phyloP scores from a whole-genome alignment of 2,797 vertebrate species.

The Melanogrammus aeglefinus region DNA sequence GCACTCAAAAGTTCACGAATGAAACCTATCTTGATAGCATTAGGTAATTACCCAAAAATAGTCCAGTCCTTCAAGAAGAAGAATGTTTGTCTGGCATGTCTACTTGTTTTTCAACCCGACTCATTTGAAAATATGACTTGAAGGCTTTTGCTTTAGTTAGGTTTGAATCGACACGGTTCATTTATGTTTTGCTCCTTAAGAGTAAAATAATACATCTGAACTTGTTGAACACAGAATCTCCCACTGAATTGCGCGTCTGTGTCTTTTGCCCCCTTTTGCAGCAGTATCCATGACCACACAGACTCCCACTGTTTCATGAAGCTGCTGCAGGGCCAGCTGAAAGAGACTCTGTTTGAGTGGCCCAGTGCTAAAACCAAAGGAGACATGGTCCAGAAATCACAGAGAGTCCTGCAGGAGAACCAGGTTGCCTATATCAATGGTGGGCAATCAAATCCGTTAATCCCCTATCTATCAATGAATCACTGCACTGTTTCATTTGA shows the following conservation, averaged over 20 bases:
- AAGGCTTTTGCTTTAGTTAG: not conserved
- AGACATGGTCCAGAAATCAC: conserved; percentile 84
- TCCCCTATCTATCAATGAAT: not conserved
- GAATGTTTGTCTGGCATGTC: not conserved
- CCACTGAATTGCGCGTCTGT: conserved; percentile 26
- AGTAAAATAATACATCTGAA: too few species aligned
- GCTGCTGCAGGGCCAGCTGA: conserved; percentile 93
- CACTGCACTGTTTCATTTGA: not conserved
- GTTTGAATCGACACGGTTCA: too few species aligned
- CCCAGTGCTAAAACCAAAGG: conserved; percentile 79
- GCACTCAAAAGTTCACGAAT: too few species aligned
- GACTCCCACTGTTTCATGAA: conserved; percentile 98
- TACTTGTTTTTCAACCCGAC: not conserved
- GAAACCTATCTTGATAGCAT: too few species aligned
- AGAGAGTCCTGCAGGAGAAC: conserved; percentile 86
- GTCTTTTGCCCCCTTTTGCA: conserved; percentile 65
- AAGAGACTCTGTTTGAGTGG: conserved; percentile 93
- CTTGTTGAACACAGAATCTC: not conserved
- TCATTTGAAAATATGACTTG: not conserved
- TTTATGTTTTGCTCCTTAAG: too few species aligned
- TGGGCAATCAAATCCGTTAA: conserved; percentile 60
- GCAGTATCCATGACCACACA: conserved; percentile 97
- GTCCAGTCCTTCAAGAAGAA: not conserved
- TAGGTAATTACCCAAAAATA: not conserved
- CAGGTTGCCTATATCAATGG: conserved; percentile 94